phyloP scores from a whole-genome alignment of 2,888 invertebrate species.

The Diploptera punctata region DNA sequence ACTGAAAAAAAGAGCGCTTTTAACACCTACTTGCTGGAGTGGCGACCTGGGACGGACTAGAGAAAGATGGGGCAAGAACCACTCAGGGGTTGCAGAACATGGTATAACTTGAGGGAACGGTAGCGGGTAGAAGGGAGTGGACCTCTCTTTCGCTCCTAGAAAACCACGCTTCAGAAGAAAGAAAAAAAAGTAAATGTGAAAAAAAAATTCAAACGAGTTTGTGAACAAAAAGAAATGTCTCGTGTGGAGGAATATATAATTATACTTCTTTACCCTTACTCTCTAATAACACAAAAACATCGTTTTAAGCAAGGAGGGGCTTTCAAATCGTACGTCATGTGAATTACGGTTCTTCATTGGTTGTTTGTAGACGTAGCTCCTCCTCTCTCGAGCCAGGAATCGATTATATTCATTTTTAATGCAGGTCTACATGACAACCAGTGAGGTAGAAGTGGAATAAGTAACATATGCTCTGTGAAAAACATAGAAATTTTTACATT shows the following conservation, averaged over 20 bases:
- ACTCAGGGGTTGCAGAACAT: not conserved
- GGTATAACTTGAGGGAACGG: not conserved
- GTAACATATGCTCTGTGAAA: too few species aligned
- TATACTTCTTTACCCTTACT: not conserved
- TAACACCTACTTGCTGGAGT: not conserved
- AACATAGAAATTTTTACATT: too few species aligned
- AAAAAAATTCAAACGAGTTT: not conserved
- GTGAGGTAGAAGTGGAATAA: not conserved
- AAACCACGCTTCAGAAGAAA: not conserved
- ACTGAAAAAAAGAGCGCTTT: not conserved
- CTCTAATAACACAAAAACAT: not conserved
- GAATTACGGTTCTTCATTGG: conserved; percentile 10
- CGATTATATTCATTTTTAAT: conserved; percentile 28
- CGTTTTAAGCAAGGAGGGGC: not conserved
- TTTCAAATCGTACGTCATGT: not conserved
- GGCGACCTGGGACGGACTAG: conserved; percentile 19
- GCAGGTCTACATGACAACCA: not conserved
- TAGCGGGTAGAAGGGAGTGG: not conserved
- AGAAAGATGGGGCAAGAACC: conserved; percentile 16
- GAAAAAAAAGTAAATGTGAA: not conserved
- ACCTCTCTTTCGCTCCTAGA: not conserved
- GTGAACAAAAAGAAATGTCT: not conserved
- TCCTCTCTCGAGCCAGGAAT: not conserved
- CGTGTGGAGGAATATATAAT: not conserved
- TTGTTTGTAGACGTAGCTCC: not conserved